Evolutionary conservation across 1,140 invertebrate genomes (phyloP).

Genomic region (Listronotus oregonensis): DNA sequence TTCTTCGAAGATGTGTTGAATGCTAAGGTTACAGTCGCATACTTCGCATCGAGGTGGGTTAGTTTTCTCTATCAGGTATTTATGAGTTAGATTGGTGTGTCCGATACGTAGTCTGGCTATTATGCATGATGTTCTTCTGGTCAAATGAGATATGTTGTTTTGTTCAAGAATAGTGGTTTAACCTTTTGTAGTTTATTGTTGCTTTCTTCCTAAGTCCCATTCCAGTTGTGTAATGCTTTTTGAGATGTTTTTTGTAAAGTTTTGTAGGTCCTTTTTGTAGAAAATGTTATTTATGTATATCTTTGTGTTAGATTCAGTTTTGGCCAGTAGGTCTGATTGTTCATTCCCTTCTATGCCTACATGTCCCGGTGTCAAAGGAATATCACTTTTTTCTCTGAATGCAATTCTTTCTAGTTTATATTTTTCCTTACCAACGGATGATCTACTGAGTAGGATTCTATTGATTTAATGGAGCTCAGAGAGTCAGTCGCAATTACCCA

Average conservation of each 20-base stretch:
- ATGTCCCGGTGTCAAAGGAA: constrained; percentile 29
- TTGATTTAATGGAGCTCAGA: background rate
- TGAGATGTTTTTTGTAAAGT: background rate
- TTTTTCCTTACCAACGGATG: constrained; percentile 2
- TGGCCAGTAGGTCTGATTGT: constrained; percentile 17
- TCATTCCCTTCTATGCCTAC: constrained; percentile 23
- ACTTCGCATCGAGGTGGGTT: background rate
- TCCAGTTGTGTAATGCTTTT: background rate
- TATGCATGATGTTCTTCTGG: constrained; percentile 2
- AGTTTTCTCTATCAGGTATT: constrained; percentile 5
- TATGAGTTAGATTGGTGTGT: constrained; percentile 18
- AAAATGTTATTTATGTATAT: background rate
- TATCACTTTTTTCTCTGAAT: background rate
- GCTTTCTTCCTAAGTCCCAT: background rate
- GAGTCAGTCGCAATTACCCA: constrained; percentile 6
- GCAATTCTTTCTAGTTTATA: constrained; percentile 2
- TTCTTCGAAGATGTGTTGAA: background rate
- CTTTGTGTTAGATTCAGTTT: constrained; percentile 4
- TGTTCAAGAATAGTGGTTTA: background rate
- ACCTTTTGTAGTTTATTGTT: background rate
- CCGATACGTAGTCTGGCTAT: constrained; percentile 26
- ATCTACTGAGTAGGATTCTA: background rate
- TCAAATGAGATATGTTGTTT: background rate
- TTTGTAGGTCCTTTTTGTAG: no score
- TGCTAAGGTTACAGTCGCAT: background rate